Percentiles rank a stretch among this genome's conserved stretches.
Conservation (phyloP, 2,113 vertebrate genomes). For the Okapia johnstoni region DNA sequence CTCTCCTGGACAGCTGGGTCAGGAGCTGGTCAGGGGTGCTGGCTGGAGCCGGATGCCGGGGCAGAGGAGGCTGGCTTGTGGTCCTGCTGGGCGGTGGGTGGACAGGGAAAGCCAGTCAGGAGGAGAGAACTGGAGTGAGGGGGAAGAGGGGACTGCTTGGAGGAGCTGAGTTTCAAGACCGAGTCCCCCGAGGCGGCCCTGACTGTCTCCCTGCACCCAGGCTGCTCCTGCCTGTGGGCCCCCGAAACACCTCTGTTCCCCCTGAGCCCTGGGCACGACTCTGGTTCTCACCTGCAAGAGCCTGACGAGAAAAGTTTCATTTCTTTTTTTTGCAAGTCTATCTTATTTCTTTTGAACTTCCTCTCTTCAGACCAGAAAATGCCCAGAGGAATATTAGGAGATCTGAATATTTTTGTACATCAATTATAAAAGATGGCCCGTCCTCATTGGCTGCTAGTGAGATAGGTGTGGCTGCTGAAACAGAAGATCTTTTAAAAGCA, state of each 20-base stretch:
- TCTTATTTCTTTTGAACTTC: not conserved
- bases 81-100: not conserved
- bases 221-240: not conserved
- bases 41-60: not conserved
- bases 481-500: not conserved
- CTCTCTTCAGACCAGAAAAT: not conserved
- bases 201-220: not conserved
- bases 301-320: not conserved
- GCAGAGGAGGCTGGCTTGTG: not conserved
- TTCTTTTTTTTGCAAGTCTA: not conserved
- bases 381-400: too few relatives aligned
- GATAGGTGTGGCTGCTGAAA: not conserved
- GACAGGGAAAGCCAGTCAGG: not conserved
- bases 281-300: not conserved
- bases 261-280: not conserved
- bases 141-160: not conserved
- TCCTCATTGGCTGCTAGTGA: not conserved
- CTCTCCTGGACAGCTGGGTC: not conserved
- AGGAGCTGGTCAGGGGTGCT: not conserved
- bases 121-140: not conserved
- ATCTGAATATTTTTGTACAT: accelerated
- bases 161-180: not conserved
- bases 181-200: not conserved
- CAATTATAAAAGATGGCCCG: accelerated
- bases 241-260: not conserved